Base-by-base conservation (phyloP, 2,113 vertebrate species). In the Natator depressus region DNA sequence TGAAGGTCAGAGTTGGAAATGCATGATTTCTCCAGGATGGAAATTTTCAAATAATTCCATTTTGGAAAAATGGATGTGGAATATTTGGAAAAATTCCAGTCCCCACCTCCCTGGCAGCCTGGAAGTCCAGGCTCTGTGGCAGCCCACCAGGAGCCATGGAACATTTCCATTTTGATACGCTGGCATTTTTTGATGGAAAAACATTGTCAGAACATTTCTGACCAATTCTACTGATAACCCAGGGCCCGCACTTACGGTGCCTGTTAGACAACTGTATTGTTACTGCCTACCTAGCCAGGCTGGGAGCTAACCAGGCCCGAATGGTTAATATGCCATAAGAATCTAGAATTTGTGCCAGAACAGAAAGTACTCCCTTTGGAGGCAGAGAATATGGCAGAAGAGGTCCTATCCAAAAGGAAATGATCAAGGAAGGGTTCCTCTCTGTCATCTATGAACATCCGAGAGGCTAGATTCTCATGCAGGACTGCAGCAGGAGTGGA, bases 321-420 rank as follows among this genome's bases (percentile, higher is more conserved):
- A 51, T 1, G 57, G 78, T 29, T 79, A 80, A 80, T 0, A 2
- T 38, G 82, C 72, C 78, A 89, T 79, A 6, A 92, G 31, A 95
- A 96, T 62, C 95, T 92, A 85, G 51, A 88, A 20, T 27, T 42
- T 10, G 5, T 88, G 91, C 35, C 88, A 27, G 57, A 29, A 59
- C 27, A 59, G 25, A 27, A 91, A 88, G 84, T 46, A 80, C n/a
- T 84, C 22, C 1, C 0, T 0, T 38, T 17, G 38, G 20, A 53
- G 88, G 96, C 88, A 96, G 93, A 96, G 62, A 59, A 29, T 59
- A 59, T 59, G 10, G 57, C 25, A 29, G 57, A 25, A 59, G 57
- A 59, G 13, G 57, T 59, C 57, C 27, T 59, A 59, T 29, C 27
- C 57, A 59, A 59, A 59, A 29, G 57, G 11, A 27, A 59, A 25